Conservation (phyloP, 2,888 invertebrate species). For the Diaperis boleti region DNA sequence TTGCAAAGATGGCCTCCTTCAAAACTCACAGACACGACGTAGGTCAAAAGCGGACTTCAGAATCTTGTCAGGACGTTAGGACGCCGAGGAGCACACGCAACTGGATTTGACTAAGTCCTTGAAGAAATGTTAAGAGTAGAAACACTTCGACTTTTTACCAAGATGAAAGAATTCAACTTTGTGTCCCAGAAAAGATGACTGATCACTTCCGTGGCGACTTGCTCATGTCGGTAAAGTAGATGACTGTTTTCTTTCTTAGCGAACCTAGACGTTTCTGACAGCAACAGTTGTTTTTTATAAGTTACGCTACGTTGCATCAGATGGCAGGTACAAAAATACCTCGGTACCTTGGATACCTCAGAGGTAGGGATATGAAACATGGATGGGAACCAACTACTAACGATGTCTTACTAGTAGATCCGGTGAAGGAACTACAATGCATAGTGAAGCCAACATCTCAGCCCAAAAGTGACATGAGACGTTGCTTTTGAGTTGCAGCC, state of each 20-base stretch:
- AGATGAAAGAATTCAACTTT: conserved; percentile 45
- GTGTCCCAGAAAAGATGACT: conserved; percentile 64
- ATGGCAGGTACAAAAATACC: no score
- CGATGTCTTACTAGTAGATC: no score
- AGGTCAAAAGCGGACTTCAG: conserved; percentile 69
- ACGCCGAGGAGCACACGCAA: conserved; percentile 38
- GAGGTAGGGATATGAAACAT: no score
- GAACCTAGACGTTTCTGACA: no score
- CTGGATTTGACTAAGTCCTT: conserved; percentile 48
- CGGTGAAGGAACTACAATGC: no score
- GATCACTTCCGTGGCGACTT: conserved; percentile 64
- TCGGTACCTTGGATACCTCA: no score
- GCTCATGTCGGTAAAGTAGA: conserved; percentile 35
- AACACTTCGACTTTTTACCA: conserved; percentile 25
- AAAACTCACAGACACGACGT: conserved; percentile 81
- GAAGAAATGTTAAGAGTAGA: conserved; percentile 42
- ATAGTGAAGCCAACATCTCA: no score
- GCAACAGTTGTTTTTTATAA: not conserved
- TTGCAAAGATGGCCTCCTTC: conserved; percentile 88
- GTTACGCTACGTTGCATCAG: not conserved
- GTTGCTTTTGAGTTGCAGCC: no score
- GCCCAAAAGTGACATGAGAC: no score
- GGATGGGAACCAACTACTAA: no score
- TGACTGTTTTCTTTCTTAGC: not conserved
- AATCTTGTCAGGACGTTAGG: conserved; percentile 35